Base-by-base conservation (phyloP, 1,140 invertebrate genomes). In the Antheraea pernyi region DNA sequence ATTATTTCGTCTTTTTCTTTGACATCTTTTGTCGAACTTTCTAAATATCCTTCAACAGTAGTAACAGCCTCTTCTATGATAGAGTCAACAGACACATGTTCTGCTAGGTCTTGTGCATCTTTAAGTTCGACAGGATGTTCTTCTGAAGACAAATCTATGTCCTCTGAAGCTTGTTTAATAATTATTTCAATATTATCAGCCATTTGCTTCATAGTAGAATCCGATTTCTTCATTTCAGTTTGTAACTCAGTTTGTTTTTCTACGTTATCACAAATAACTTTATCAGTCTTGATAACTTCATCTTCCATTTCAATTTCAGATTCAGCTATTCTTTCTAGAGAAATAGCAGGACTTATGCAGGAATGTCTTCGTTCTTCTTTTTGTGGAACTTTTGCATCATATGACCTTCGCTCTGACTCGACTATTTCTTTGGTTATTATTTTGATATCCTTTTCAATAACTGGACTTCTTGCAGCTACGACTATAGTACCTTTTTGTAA, bases 181-280 rank as follows among this genome's bases (percentile, higher is more conserved):
- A 92, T 91, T n/a, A 92, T 92, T 85, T 92, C 90, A 71, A 92
- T 92, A 73, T 92, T 92, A 68, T 92, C 90, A 36, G 90, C 90
- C 88, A 92, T 92, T 82, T 92, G 86, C 71, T 92, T 92, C 89
- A 92, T 92, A 9, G 88, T 85, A 22, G 90, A 91, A 69, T 92
- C 90, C 58, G 89, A 92, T 77, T 92, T 92, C 73, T 91, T 91
- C 67, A 92, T 74, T 68, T 83, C 83, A 67, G 66, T 76, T 65
- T 69, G 76, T 9, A 16, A 70, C 46, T 81, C 75, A 22, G 76
- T 67, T 30, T 72, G 68, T 65, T 73, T 74, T 30, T 62, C n/a
- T 39, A 61, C 79, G 60, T 76, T 65, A 13, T 19, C 59, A 36
- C 63, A 64, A 53, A 76, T 30, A 5, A 19, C 59, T 7, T 22